phyloP scores from a whole-genome alignment of 2,113 vertebrate species.

The Coreoperca whiteheadi region DNA sequence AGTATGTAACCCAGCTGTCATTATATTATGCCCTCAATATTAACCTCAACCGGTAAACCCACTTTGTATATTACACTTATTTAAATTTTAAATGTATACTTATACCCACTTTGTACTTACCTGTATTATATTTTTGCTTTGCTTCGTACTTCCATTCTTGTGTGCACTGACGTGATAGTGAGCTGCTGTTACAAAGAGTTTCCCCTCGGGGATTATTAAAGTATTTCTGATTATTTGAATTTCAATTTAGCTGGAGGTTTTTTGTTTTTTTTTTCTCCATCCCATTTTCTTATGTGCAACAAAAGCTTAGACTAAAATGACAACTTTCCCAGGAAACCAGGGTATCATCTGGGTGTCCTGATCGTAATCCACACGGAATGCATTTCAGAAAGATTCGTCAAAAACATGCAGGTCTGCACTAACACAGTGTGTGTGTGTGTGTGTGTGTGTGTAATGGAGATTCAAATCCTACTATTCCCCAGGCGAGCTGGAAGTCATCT shows the following conservation, averaged over 20 bases:
- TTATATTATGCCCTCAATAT: too few species aligned
- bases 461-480: not conserved
- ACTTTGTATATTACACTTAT: too few species aligned
- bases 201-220: too few species aligned
- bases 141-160: too few species aligned
- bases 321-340: not conserved
- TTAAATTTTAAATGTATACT: too few species aligned
- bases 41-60: too few species aligned
- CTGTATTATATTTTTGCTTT: too few species aligned
- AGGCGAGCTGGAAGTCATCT: not conserved
- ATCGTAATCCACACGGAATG: constrained; percentile 33
- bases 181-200: too few species aligned
- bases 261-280: not conserved
- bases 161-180: too few species aligned
- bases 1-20: too few species aligned
- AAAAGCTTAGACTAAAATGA: constrained; percentile 15
- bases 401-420: not conserved
- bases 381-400: constrained; percentile 17
- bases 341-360: not conserved
- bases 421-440: constrained; percentile 8
- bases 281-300: not conserved
- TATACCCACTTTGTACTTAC: too few species aligned
- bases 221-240: too few species aligned
- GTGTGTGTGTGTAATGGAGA: not conserved
- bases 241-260: not conserved